Evolutionary conservation across 2,113 vertebrate genomes (phyloP).

Genomic region (Lasiurus borealis): DNA sequence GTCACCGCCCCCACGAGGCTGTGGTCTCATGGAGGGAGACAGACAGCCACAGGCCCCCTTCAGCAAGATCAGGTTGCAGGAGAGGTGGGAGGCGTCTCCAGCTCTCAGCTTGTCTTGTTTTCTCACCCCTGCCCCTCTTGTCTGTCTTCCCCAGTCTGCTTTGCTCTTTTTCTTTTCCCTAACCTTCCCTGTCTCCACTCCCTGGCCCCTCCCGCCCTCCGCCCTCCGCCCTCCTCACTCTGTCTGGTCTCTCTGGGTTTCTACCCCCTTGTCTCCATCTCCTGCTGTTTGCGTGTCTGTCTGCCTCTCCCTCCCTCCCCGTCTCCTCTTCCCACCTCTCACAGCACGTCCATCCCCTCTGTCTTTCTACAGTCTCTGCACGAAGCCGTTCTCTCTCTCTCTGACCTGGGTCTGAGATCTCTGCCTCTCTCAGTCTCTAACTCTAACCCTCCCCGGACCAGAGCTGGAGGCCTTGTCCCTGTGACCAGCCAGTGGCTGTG

Average conservation of each 20-base stretch:
- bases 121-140: neutral
- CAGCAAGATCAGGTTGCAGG: neutral
- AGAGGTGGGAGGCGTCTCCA: accelerated
- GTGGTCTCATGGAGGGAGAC: neutral
- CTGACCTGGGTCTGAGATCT: accelerated
- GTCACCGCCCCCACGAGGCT: neutral
- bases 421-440: neutral
- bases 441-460: neutral
- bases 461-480: neutral
- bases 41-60: accelerated
- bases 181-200: neutral
- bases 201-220: too few species aligned
- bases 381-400: neutral
- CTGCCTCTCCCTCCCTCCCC: neutral
- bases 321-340: neutral
- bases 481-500: neutral
- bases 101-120: neutral
- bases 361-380: neutral
- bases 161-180: neutral
- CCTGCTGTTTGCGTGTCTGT: neutral
- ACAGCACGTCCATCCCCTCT: neutral
- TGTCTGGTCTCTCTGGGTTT: neutral
- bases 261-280: neutral
- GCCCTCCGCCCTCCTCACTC: neutral
- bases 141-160: too few species aligned